phyloP scores from a whole-genome alignment of 30 jellyfish, hydroid and myxozoan species.

The Turritopsis rubra region DNA sequence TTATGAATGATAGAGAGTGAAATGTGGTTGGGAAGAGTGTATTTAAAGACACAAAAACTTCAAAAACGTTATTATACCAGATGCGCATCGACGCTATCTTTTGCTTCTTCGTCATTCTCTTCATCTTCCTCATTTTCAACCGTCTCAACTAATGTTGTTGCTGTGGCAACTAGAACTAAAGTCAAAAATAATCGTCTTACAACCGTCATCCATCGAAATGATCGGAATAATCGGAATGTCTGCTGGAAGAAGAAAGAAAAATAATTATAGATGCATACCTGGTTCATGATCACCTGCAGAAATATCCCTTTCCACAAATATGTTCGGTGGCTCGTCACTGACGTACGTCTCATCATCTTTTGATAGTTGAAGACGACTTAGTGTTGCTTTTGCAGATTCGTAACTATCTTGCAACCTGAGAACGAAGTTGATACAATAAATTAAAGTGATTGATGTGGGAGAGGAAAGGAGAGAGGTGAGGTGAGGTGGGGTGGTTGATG shows the following conservation, averaged over 20 bases:
- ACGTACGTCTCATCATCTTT: neutral
- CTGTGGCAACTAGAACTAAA: neutral
- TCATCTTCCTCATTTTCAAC: neutral
- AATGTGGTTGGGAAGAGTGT: neutral
- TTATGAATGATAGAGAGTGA: neutral
- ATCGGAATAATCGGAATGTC: too few species aligned
- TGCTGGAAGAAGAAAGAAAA: neutral
- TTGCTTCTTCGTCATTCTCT: neutral
- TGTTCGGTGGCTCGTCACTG: neutral
- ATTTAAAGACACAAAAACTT: too few species aligned
- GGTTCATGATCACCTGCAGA: neutral
- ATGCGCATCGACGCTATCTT: neutral
- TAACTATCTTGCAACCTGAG: neutral
- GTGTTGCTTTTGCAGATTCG: slow-evolving; percentile 7
- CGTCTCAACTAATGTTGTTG: neutral
- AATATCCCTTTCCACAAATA: neutral
- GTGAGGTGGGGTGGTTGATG: too few species aligned
- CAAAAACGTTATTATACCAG: too few species aligned
- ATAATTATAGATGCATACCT: neutral
- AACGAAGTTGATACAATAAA: neutral
- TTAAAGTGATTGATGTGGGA: too few species aligned
- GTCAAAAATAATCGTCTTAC: neutral
- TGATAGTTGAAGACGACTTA: slow-evolving; percentile 1
- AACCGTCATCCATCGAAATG: too few species aligned
- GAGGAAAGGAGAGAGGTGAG: too few species aligned